phyloP scores from a whole-genome alignment of 2,888 invertebrate genomes.

The Platerodrilus igneus region DNA sequence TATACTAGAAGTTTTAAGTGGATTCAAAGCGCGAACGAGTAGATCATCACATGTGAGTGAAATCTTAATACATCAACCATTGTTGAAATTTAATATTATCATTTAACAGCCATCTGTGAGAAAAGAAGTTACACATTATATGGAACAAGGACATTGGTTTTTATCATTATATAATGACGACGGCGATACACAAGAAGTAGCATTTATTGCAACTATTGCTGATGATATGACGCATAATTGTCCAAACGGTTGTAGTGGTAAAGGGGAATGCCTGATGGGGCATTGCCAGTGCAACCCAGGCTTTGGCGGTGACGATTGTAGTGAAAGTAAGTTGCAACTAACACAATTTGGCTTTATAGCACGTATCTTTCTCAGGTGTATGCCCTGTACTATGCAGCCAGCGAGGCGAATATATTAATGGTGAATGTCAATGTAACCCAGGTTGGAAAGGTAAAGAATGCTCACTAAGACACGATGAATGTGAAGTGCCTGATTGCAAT shows the following conservation, averaged over 20 bases:
- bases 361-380: slow-evolving; percentile 60
- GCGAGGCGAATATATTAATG: slow-evolving; percentile 93
- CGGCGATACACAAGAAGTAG: slow-evolving; percentile 82
- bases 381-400: slow-evolving; percentile 97
- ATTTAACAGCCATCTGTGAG: slow-evolving; percentile 70
- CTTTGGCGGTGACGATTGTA: slow-evolving; percentile 94
- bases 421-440: slow-evolving; percentile 94
- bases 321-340: slow-evolving; percentile 71
- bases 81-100: slow-evolving; percentile 13
- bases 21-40: slow-evolving; percentile 80
- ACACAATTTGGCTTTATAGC: slow-evolving; percentile 28
- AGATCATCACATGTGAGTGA: slow-evolving; percentile 83
- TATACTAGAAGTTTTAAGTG: slow-evolving; percentile 87
- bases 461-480: slow-evolving; percentile 89
- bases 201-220: slow-evolving; percentile 77
- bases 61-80: background rate
- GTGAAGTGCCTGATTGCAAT: slow-evolving; percentile 93
- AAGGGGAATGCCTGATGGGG: slow-evolving; percentile 92
- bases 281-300: slow-evolving; percentile 96
- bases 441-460: slow-evolving; percentile 99
- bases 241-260: slow-evolving; percentile 93
- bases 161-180: slow-evolving; percentile 94
- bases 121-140: slow-evolving; percentile 89
- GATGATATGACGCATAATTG: slow-evolving; percentile 94
- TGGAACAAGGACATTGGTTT: slow-evolving; percentile 97